These are phyloP conservation scores for Tetanocera ferruginea DNA, from an alignment of 2,888 invertebrate genomes.

Conservation along the genomic window DNA sequence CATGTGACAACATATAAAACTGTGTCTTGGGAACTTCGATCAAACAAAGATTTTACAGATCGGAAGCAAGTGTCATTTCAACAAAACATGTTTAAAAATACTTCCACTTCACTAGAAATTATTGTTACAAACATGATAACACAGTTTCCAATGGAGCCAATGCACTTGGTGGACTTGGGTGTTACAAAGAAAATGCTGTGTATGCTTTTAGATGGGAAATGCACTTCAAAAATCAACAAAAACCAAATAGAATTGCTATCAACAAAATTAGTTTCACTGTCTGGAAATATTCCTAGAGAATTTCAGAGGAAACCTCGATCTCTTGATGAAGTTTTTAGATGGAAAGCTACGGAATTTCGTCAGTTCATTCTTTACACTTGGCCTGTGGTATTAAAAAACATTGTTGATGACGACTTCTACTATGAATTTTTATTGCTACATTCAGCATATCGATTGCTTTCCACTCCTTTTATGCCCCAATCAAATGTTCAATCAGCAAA, in stretches of 20 bases:
- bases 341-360: no score
- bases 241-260: neutral
- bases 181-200: slow-evolving; percentile 21
- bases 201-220: neutral
- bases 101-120: neutral
- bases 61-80: neutral
- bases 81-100: neutral
- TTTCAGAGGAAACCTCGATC: neutral
- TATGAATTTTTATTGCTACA: slow-evolving; percentile 20
- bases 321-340: no score
- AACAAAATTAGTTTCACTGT: neutral
- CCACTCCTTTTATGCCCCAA: neutral
- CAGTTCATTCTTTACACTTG: no score
- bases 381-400: no score
- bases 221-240: neutral
- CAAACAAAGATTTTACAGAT: neutral
- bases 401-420: no score
- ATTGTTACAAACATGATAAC: slow-evolving; percentile 15
- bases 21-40: neutral
- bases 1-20: neutral
- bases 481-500: neutral
- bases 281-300: slow-evolving; percentile 1
- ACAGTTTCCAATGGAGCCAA: slow-evolving; percentile 31
- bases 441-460: neutral
- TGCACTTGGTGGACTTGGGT: slow-evolving; percentile 28